Evolutionary conservation across 1,140 invertebrate species (phyloP), one percentile per base, ranked within the genome.

Genomic region (Hyphantria cunea): DNA sequence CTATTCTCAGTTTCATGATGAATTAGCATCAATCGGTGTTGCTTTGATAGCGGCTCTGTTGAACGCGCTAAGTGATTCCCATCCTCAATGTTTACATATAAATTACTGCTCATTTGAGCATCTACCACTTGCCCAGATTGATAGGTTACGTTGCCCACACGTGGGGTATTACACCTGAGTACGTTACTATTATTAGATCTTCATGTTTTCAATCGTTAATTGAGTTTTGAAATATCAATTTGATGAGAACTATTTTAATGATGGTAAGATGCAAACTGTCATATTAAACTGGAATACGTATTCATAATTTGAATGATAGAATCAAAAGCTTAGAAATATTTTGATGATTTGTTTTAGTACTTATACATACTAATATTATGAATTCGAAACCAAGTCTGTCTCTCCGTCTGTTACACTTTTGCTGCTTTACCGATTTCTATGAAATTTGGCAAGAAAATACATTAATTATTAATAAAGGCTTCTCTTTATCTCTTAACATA

Each of bases 61-160:
- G 39, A 47, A 53, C 32, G 59, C 51, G 78, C 81, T 86, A 84
- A 84, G 71, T 73, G 72, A 55, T 64, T 71, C 74, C 72, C 72
- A 70, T 76, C 56, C 54, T 53, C 52, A 39, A 32, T 80, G 74
- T 86, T 83, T 83, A 70, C 72, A 64, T 49, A 69, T 68, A 68
- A 80, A 81, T 86, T 86, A 84, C 74, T 60, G 55, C 74, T 80
- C 68, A 78, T 81, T 84, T 73, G 62, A 78, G 62, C 64, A 25
- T 51, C 53, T 58, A 68, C 65, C 55, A 70, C 71, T 75, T 74
- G 72, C 54, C 45, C 53, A 68, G 78, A 82, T 83, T 80, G 78
- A 82, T 82, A 76, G 68, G 64, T 64, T 37, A 64, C 56, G 32
- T 59, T 32, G 33, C 6, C 49, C 55, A 48, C 39, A 59, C 50